Conservation (phyloP, 1,140 invertebrate species). For the Tetramorium alpestre region DNA sequence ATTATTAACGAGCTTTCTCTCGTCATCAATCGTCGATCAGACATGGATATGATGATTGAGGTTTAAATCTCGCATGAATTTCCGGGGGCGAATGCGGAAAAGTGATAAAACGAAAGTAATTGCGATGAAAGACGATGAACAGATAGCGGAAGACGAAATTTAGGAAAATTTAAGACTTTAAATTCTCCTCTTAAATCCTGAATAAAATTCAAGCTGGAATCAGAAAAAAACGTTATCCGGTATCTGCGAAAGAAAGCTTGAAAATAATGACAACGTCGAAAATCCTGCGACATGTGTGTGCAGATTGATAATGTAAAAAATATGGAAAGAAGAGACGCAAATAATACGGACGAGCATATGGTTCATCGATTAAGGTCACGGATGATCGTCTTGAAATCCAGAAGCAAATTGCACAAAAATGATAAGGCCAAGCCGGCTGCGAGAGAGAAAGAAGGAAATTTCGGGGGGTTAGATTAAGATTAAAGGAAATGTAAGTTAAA, state of each 20-base stretch:
- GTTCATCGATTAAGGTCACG: slow-evolving; percentile 12
- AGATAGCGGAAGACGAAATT: not conserved
- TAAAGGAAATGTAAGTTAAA: not conserved
- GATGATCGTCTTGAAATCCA: slow-evolving; percentile 16
- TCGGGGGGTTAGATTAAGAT: not conserved
- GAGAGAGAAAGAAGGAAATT: not conserved
- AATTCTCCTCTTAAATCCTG: not conserved
- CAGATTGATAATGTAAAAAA: slow-evolving; percentile 9
- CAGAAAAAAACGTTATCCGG: not conserved
- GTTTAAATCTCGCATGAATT: slow-evolving; percentile 5
- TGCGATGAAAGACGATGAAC: not conserved
- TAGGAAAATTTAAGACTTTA: not conserved
- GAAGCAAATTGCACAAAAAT: slow-evolving; percentile 25
- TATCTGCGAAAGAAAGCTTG: not conserved
- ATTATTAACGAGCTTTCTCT: not conserved
- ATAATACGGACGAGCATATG: slow-evolving; percentile 12
- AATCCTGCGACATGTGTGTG: not conserved
- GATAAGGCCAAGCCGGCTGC: not conserved
- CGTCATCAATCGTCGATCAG: not conserved
- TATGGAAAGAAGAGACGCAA: not conserved
- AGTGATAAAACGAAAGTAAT: slow-evolving; percentile 21
- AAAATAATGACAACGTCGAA: not conserved
- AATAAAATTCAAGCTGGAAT: not conserved
- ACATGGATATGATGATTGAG: not conserved
- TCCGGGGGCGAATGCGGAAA: not conserved